These are phyloP conservation scores for Meles meles DNA, from an alignment of 2,113 vertebrate species.

Conservation along the genomic window DNA sequence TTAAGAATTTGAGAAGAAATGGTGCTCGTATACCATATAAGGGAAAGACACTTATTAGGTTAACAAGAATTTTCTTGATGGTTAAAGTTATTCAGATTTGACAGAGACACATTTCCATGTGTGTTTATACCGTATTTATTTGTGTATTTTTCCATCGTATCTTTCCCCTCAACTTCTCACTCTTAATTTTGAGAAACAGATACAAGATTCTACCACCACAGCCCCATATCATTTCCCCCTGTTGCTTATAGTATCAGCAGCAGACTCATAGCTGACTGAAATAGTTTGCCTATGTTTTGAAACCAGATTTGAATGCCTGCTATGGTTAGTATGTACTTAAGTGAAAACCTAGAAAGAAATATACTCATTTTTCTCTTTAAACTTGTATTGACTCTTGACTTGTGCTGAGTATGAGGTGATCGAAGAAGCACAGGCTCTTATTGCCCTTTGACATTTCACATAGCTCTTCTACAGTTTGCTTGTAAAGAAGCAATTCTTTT, in stretches of 20 bases:
- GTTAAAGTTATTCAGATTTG: conserved; percentile 39
- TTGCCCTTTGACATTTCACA: neutral
- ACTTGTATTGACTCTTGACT: neutral
- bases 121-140: conserved; percentile 50
- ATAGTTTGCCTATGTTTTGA: conserved; percentile 6
- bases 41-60: neutral
- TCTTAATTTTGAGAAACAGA: conserved; percentile 32
- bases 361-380: neutral
- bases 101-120: conserved; percentile 22
- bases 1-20: conserved; percentile 42
- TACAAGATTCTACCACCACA: neutral
- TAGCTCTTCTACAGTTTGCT: neutral
- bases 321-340: neutral
- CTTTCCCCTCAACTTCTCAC: neutral
- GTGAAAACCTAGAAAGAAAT: conserved; percentile 13
- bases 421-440: neutral
- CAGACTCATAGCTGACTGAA: neutral
- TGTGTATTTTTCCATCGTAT: conserved; percentile 28
- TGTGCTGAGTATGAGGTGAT: neutral
- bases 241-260: neutral
- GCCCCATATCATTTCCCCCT: neutral
- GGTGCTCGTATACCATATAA: neutral
- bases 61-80: conserved; percentile 32
- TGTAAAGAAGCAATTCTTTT: neutral
- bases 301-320: neutral